Percentiles rank a stretch among this genome's conserved stretches.
Conservation (phyloP, 2,797 vertebrate species). For the Syndactyla subalaris region DNA sequence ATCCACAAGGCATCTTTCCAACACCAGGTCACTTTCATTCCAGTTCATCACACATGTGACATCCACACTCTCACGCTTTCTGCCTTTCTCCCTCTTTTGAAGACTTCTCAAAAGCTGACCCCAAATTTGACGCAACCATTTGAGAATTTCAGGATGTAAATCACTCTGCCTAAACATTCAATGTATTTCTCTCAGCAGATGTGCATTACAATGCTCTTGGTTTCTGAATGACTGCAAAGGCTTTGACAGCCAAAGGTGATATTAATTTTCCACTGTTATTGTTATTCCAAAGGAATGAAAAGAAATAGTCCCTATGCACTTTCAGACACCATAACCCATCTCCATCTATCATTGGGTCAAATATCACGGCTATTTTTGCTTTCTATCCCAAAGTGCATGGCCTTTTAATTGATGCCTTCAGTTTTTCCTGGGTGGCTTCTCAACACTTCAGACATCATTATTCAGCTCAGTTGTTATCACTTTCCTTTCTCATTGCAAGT, state of each 20-base stretch:
- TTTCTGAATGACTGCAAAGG: neutral
- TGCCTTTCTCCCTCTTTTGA: neutral
- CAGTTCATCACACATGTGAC: neutral
- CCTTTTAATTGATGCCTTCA: neutral
- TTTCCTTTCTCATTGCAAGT: neutral
- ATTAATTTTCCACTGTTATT: neutral
- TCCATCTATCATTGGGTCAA: neutral
- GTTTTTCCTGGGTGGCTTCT: neutral
- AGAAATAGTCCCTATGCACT: neutral
- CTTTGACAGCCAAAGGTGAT: neutral
- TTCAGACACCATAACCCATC: neutral
- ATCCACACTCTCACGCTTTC: fast-evolving
- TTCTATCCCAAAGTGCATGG: neutral
- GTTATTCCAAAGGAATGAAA: neutral
- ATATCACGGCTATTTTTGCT: neutral
- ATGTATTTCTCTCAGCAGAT: neutral
- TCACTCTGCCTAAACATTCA: neutral
- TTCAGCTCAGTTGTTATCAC: neutral
- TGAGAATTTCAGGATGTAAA: neutral
- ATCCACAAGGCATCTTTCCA: neutral
- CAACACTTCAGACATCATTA: neutral
- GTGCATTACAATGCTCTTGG: neutral
- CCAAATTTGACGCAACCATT: neutral
- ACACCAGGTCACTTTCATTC: neutral
- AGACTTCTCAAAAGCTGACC: neutral